These are phyloP conservation scores for Ophion ventricosus DNA, from an alignment of 2,888 invertebrate species.

Conservation along the genomic window DNA sequence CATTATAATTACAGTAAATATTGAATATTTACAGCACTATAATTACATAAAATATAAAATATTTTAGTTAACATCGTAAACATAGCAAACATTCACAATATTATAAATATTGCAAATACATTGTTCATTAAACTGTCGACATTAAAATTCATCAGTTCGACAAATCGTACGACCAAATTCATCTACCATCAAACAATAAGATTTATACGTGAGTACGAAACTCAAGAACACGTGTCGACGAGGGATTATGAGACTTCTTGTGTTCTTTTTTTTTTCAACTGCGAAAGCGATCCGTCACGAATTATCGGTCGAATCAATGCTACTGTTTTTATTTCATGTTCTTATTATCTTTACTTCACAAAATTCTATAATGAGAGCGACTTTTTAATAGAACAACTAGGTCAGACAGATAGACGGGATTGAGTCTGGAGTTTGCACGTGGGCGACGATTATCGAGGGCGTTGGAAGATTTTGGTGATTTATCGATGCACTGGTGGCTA, in stretches of 20 bases:
- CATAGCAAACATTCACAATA: no score
- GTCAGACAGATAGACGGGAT: conserved; percentile 43
- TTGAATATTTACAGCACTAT: no score
- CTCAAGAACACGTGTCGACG: not conserved
- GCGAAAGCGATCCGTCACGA: not conserved
- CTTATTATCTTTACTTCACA: not conserved
- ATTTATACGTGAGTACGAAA: not conserved
- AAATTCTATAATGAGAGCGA: conserved; percentile 42
- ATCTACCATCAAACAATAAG: not conserved
- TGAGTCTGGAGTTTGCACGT: conserved; percentile 39
- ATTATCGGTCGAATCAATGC: not conserved
- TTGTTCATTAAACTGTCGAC: no score
- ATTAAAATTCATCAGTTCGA: no score
- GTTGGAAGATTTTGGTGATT: not conserved
- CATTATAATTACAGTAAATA: no score
- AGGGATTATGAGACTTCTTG: not conserved
- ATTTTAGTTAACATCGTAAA: no score
- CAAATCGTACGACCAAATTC: no score
- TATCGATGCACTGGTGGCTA: not conserved
- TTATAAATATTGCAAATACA: no score
- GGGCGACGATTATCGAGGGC: conserved; percentile 37
- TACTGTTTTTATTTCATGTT: not conserved
- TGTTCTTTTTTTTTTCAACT: not conserved
- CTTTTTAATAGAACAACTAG: conserved; percentile 41
- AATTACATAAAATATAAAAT: no score